Percentiles rank a stretch among this genome's conserved stretches.
phyloP scores from a whole-genome alignment of 2,113 vertebrate genomes.

The Ciconia boyciana region DNA sequence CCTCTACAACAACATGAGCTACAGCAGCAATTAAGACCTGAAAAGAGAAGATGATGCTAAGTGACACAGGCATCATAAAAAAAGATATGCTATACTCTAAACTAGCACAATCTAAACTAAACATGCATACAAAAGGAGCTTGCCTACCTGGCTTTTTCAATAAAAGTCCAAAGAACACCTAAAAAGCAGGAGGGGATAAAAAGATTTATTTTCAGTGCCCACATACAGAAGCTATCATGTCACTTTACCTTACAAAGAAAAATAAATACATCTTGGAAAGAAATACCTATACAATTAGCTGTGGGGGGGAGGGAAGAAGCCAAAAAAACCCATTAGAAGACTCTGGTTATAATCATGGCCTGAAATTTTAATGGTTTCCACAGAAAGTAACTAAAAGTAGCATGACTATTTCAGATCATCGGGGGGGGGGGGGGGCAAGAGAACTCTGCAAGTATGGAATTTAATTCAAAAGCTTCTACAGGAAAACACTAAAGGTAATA shows the following conservation, averaged over 20 bases:
- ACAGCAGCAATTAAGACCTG: slow-evolving; percentile 1
- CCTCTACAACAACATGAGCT: background rate
- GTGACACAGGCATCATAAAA: background rate
- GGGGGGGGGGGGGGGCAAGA: background rate
- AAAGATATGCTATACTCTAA: background rate
- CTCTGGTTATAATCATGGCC: background rate
- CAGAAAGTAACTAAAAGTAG: background rate
- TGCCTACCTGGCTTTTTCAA: slow-evolving; percentile 51
- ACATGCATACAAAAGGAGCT: slow-evolving; percentile 18
- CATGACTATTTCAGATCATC: background rate
- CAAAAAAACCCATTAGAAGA: background rate
- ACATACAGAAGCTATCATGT: background rate
- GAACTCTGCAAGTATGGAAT: background rate
- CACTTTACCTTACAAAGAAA: background rate
- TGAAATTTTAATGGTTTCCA: background rate
- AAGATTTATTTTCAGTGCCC: slow-evolving; percentile 38
- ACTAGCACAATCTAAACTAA: slow-evolving; percentile 42
- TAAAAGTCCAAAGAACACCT: slow-evolving; percentile 51
- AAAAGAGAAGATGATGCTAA: background rate
- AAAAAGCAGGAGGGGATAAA: slow-evolving; percentile 59
- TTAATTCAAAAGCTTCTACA: background rate
- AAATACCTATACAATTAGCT: background rate
- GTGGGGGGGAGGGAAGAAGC: background rate
- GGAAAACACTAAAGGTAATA: background rate
- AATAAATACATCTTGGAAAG: background rate